These are phyloP conservation scores for Kryphioiulus occultus DNA, from an alignment of 2,888 invertebrate species.

Conservation along the genomic window DNA sequence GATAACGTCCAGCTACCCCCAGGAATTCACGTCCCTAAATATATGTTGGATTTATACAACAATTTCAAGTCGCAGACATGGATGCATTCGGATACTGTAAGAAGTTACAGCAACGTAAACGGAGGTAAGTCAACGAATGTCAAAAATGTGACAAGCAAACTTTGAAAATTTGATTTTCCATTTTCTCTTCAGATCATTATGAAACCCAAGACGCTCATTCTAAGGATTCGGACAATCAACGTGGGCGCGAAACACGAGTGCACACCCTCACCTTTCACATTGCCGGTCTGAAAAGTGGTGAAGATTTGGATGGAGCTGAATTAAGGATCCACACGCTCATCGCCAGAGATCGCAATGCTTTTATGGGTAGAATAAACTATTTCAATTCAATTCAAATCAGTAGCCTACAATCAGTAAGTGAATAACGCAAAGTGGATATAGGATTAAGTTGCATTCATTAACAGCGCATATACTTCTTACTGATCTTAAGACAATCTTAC, in stretches of 20 bases:
- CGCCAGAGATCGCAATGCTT: constrained; percentile 51
- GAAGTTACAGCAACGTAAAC: constrained; percentile 51
- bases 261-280: constrained; percentile 52
- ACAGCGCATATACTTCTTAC: no score
- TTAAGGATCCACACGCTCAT: constrained; percentile 53
- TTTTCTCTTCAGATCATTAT: constrained; percentile 42
- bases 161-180: not conserved
- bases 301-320: constrained; percentile 51
- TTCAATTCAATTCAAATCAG: no score
- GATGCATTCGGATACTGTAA: constrained; percentile 46
- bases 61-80: constrained; percentile 27
- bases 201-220: constrained; percentile 46
- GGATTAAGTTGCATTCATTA: no score
- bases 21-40: constrained; percentile 52
- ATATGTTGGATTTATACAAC: constrained; percentile 53
- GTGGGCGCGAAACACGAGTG: constrained; percentile 51
- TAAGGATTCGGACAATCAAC: constrained; percentile 42
- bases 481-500: no score
- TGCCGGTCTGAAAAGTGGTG: constrained; percentile 46
- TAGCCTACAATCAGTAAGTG: no score
- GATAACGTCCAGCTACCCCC: not conserved
- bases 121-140: constrained; percentile 40
- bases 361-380: constrained; percentile 47
- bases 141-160: not conserved
- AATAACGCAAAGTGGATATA: no score